Base-by-base conservation (phyloP, 2,888 invertebrate genomes). In the Clanis bilineata region DNA sequence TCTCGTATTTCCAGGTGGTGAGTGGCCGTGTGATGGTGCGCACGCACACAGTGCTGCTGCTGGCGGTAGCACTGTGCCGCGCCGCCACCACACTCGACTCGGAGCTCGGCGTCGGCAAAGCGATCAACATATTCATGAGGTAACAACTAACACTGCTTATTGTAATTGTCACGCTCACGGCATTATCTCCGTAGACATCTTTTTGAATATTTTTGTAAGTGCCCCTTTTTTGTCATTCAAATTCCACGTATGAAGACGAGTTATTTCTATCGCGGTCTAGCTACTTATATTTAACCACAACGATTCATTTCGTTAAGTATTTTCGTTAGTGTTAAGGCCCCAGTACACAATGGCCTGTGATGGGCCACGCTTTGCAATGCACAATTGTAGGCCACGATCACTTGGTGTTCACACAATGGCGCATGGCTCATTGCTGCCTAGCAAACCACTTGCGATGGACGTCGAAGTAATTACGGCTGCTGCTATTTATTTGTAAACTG, bases 91-190 rank as follows among this genome's bases (percentile, higher is more conserved):
- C 87, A 88, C 85, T 84, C 60, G 93, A 93, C 82, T 92, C 93
- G 28, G 94, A 94, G 78, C 93, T 95, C 58, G 94, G 95, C 70
- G 95, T 96, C 66, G 97, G 97, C 70, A 95, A 96, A 77, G 96
- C 97, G 65, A 95, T 97, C 76, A 97, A 97, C 85, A 94, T 97
- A 76, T 97, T 97, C 70, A 93, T 94, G 82, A 91, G 92, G 92
- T 88, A 63, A 58, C 55, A 4, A 32, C 1, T 28, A 18, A 3
- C 41, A 41, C 7, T 39, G 32, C 1, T 22, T 0, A 44, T 22
- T 23, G 15, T n/a, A 47, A n/a, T 25, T 28, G 3, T 47, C 9
- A 7, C 7, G 25, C n/a, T 47, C 47, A 21, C 21, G 47, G n/a
- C 6, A 23, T 23, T 23, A n/a, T 21, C 28, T 28, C 18, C n/a